These are phyloP conservation scores for Ceuthmochares aereus DNA, from an alignment of 2,113 vertebrate species.

Conservation along the genomic window DNA sequence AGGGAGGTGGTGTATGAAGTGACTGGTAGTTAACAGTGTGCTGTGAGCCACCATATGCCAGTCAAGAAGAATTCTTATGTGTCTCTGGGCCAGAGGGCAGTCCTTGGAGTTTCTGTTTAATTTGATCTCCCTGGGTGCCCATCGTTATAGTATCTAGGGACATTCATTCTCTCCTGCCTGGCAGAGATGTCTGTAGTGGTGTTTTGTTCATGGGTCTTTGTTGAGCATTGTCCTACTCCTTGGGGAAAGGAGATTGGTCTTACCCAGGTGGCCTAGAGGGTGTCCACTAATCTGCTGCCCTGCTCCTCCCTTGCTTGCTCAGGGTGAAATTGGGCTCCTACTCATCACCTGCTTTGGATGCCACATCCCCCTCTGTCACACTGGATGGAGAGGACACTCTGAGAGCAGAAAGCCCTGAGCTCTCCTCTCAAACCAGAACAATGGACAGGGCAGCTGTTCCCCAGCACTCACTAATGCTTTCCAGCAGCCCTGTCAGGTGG, in stretches of 20 bases:
- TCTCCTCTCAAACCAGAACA: background rate
- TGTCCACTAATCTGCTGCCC: background rate
- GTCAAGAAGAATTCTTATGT: background rate
- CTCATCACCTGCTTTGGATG: background rate
- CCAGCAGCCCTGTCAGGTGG: background rate
- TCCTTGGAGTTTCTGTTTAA: background rate
- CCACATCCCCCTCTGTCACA: background rate
- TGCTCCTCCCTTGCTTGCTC: background rate
- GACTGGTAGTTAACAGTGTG: background rate
- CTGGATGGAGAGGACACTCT: background rate
- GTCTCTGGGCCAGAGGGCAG: background rate
- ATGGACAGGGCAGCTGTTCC: background rate
- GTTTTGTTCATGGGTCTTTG: background rate
- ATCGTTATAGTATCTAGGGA: accelerated
- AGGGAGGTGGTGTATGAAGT: background rate
- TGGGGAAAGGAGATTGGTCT: background rate
- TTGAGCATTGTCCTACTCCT: background rate
- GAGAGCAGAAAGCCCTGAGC: accelerated
- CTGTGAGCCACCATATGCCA: background rate
- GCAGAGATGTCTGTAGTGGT: background rate
- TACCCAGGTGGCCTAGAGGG: accelerated
- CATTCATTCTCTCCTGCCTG: background rate
- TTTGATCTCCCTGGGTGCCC: background rate
- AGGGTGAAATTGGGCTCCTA: background rate
- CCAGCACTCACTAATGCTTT: background rate